phyloP scores from a whole-genome alignment of 2,113 vertebrate genomes.

The Trematocara zebra region DNA sequence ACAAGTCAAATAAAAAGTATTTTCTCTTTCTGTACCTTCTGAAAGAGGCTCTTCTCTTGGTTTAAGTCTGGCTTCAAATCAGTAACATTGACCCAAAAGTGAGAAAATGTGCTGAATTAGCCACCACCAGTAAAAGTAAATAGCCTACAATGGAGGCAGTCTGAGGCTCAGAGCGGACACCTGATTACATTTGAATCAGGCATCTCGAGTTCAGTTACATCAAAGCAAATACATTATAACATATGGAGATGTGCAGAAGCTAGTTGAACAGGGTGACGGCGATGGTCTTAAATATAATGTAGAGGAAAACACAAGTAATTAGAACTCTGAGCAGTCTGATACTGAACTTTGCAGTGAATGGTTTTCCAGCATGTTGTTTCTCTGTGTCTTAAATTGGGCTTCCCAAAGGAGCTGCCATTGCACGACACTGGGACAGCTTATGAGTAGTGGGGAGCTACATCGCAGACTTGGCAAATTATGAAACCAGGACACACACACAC shows the following conservation, averaged over 20 bases:
- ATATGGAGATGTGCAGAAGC: background rate
- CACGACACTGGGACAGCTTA: conserved; percentile 4
- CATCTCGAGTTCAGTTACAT: conserved; percentile 36
- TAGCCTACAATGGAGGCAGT: background rate
- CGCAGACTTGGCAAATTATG: conserved; percentile 36
- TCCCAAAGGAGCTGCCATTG: background rate
- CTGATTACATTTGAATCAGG: conserved; percentile 16
- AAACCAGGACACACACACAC: conserved; percentile 52
- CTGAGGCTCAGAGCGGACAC: conserved; percentile 6
- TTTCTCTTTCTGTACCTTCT: background rate
- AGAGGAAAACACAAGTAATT: background rate
- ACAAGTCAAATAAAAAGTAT: conserved; percentile 3
- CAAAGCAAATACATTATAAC: conserved; percentile 51
- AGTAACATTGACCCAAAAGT: background rate
- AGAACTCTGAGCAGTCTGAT: conserved; percentile 1
- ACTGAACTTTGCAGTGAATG: background rate
- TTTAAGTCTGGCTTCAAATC: background rate
- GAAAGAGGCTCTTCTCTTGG: background rate
- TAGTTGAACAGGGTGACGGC: background rate
- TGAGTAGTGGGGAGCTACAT: conserved; percentile 10
- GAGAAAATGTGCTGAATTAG: conserved; percentile 1
- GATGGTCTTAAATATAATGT: background rate
- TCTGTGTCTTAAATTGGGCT: background rate
- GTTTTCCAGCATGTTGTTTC: background rate
- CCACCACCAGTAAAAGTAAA: background rate